These are phyloP conservation scores for Octopus bimaculoides DNA, from an alignment of 1,140 invertebrate species.

Conservation along the genomic window DNA sequence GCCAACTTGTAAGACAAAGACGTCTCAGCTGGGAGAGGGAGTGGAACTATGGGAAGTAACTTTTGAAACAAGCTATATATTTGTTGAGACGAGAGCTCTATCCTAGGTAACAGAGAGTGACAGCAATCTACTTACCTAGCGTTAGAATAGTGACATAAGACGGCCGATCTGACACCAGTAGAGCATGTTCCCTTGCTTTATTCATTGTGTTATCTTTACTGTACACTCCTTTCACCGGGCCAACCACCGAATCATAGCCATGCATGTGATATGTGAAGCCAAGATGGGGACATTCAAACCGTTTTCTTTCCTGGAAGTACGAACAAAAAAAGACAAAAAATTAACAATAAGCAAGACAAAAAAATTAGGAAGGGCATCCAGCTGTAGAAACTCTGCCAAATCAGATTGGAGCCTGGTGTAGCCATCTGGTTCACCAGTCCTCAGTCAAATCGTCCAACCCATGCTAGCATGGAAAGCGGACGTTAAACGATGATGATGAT, in stretches of 20 bases:
- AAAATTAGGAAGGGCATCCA: not conserved
- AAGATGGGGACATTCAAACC: slow-evolving; percentile 81
- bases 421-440: too few relatives aligned
- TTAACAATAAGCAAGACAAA: not conserved
- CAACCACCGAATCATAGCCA: slow-evolving; percentile 83
- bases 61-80: too few relatives aligned
- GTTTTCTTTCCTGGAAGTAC: slow-evolving; percentile 63
- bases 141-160: slow-evolving; percentile 89
- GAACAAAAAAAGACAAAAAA: not conserved
- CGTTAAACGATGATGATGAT: too few relatives aligned
- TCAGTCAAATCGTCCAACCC: too few relatives aligned
- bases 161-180: slow-evolving; percentile 79
- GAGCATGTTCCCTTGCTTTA: slow-evolving; percentile 78
- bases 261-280: slow-evolving; percentile 83
- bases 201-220: slow-evolving; percentile 62
- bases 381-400: too few relatives aligned
- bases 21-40: too few relatives aligned
- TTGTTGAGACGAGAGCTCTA: too few relatives aligned
- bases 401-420: too few relatives aligned
- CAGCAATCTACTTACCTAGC: slow-evolving; percentile 59
- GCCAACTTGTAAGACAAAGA: too few relatives aligned
- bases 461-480: too few relatives aligned
- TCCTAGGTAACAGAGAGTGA: too few relatives aligned
- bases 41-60: too few relatives aligned
- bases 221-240: slow-evolving; percentile 85